phyloP scores from a whole-genome alignment of 2,888 invertebrate genomes.

The Pollenia labialis region DNA sequence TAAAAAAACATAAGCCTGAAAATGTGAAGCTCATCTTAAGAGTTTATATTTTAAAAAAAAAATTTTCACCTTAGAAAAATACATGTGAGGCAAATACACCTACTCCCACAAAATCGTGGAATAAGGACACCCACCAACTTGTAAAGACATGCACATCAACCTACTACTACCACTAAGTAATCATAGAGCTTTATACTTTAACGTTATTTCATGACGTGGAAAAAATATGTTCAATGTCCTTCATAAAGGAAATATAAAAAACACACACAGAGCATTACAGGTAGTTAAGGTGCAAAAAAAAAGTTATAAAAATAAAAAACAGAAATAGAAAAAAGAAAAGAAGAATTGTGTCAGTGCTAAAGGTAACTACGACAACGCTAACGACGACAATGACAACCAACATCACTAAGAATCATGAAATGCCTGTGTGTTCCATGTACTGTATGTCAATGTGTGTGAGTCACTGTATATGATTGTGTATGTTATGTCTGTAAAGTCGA shows the following conservation, averaged over 20 bases:
- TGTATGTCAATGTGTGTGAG: neutral
- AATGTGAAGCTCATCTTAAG: slow-evolving; percentile 52
- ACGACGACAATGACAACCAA: slow-evolving; percentile 52
- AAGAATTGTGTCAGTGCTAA: slow-evolving; percentile 57
- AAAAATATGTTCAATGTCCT: slow-evolving; percentile 73
- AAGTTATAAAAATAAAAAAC: slow-evolving; percentile 37
- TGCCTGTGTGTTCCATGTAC: neutral
- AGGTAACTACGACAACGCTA: slow-evolving; percentile 58
- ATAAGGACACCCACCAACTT: slow-evolving; percentile 33
- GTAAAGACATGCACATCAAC: neutral
- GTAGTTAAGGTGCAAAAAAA: slow-evolving; percentile 48
- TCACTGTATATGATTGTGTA: neutral
- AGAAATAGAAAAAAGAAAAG: slow-evolving; percentile 8
- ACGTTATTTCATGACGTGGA: slow-evolving; percentile 64
- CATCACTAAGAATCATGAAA: slow-evolving; percentile 41
- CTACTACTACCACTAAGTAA: slow-evolving; percentile 27
- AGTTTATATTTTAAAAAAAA: slow-evolving; percentile 3
- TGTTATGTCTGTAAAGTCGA: slow-evolving; percentile 22
- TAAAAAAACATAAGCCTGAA: slow-evolving; percentile 8
- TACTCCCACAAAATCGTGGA: neutral
- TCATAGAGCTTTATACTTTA: slow-evolving; percentile 55
- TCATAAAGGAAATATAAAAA: slow-evolving; percentile 44
- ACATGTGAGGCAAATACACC: neutral
- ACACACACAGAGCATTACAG: slow-evolving; percentile 17
- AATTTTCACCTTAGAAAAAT: slow-evolving; percentile 8